Evolutionary conservation across 2,113 vertebrate species (phyloP).

Genomic region (Crotalus viridis): DNA sequence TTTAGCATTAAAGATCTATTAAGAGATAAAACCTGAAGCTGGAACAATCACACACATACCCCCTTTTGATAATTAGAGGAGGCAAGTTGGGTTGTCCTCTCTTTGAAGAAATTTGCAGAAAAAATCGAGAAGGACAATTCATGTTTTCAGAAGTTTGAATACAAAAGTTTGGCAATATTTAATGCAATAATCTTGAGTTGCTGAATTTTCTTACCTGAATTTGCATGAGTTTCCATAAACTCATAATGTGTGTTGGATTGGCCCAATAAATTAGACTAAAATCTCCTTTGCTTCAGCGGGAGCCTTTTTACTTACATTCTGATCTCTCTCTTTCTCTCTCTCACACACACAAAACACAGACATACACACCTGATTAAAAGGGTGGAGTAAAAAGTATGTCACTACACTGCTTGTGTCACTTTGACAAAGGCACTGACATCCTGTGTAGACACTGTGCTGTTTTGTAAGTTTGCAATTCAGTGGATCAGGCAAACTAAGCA

Average conservation of each 20-base stretch:
- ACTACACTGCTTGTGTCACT: too few relatives aligned
- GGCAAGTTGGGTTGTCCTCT: neutral
- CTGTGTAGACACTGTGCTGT: too few relatives aligned
- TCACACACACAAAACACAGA: too few relatives aligned
- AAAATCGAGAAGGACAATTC: slow-evolving; percentile 8
- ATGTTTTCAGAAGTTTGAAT: neutral
- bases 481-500: too few relatives aligned
- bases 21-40: slow-evolving; percentile 18
- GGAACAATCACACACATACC: neutral
- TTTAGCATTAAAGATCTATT: slow-evolving; percentile 46
- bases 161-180: neutral
- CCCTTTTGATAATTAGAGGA: neutral
- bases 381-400: too few relatives aligned
- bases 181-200: neutral
- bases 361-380: neutral
- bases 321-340: too few relatives aligned
- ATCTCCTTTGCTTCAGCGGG: neutral
- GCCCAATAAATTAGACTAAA: neutral
- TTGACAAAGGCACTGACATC: too few relatives aligned
- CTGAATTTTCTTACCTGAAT: neutral
- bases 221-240: neutral
- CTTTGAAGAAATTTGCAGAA: neutral
- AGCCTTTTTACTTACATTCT: too few relatives aligned
- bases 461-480: too few relatives aligned
- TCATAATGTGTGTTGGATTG: neutral